Evolutionary conservation across 2,888 invertebrate genomes (phyloP), one percentile per base, ranked within the genome.

Genomic region (Melanotus villosus): DNA sequence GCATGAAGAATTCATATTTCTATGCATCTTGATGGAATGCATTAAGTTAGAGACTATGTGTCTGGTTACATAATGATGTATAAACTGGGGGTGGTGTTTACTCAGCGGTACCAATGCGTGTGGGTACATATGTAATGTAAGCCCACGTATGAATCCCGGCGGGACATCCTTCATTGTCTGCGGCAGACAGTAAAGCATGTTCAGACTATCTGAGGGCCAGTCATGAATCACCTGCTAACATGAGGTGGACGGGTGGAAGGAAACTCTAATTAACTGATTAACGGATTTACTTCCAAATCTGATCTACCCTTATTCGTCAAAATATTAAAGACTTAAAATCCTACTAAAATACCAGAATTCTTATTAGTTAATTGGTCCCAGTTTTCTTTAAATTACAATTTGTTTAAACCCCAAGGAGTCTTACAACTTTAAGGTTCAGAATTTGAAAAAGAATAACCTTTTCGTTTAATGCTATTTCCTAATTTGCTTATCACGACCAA

Each of bases 111-210:
- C 57, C 43, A 58, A 52, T 58, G 58, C 63, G 68, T 65, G 69
- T 64, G 63, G 63, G 67, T 68, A 70, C 70, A 67, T 57, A 54
- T 67, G 70, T 70, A 63, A 70, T 62, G 65, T 65, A 54, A 47
- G 50, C 64, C 68, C 64, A 65, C 68, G 54, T 64, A 47, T 59
- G 58, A 60, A 57, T 60, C 69, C 65, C 65, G 26, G 26, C 45
- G 65, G 69, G 69, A 69, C 69, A 71, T 71, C 66, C 59, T 64
- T 71, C 65, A 69, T 60, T 71, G 70, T 71, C 62, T 59, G 45
- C 18, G 52, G 47, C 70, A 56, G 63, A 62, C 66, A 57, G 63
- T 50, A 71, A 70, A 67, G 58, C 70, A 47, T 62, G 65, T 66
- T 65, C 57, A 41, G 66, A 54, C 59, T 65, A 69, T 69, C 69